Percentiles rank a stretch among this genome's conserved stretches.
phyloP scores from a whole-genome alignment of 2,888 invertebrate genomes.

The Dioctria rufipes region DNA sequence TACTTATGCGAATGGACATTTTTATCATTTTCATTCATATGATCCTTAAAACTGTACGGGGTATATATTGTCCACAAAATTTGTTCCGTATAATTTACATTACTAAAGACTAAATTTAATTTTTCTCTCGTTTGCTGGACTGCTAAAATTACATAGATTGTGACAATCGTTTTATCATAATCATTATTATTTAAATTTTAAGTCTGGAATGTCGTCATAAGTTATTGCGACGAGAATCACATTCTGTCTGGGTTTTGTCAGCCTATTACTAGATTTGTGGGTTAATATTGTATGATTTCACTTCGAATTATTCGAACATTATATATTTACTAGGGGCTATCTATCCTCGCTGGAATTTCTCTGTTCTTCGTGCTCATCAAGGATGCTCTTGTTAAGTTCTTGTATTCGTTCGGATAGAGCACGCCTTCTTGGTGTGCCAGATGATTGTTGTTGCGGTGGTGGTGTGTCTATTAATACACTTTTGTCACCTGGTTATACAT shows the following conservation, averaged over 20 bases:
- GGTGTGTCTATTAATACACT: constrained; percentile 85
- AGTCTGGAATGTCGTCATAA: neutral
- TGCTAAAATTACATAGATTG: constrained; percentile 15
- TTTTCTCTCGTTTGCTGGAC: no score
- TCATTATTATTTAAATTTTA: neutral
- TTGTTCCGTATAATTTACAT: neutral
- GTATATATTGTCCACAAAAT: constrained; percentile 11
- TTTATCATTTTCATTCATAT: neutral
- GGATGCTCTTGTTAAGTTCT: constrained; percentile 70
- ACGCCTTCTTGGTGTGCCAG: constrained; percentile 70
- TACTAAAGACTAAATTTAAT: no score
- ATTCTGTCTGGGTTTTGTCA: neutral
- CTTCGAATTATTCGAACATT: neutral
- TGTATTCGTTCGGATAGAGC: constrained; percentile 70
- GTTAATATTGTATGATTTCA: neutral
- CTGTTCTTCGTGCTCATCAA: constrained; percentile 68
- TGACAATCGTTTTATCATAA: constrained; percentile 29
- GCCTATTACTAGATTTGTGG: neutral
- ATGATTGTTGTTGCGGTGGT: constrained; percentile 73
- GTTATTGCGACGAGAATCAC: neutral
- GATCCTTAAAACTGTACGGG: constrained; percentile 16
- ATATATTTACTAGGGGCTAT: constrained; percentile 28
- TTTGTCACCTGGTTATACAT: constrained; percentile 79
- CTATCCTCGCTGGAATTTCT: constrained; percentile 34
- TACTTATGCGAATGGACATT: constrained; percentile 8